Evolutionary conservation across 2,888 invertebrate species (phyloP).

Genomic region (Epinotia brunnichana): DNA sequence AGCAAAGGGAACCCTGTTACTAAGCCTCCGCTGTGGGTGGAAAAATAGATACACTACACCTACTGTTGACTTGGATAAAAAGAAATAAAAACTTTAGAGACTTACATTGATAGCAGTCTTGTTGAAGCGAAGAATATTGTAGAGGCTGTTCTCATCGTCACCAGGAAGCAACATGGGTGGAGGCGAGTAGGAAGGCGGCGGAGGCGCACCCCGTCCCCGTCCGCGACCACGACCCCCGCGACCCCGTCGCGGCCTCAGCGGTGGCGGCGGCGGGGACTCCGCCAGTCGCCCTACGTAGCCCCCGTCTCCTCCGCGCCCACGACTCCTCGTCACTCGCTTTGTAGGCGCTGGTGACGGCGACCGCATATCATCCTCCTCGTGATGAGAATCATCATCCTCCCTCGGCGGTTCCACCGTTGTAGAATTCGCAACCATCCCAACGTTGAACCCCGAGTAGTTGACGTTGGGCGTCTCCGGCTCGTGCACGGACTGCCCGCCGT

Average conservation of each 20-base stretch:
- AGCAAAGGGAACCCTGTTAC: no score
- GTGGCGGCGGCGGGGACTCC: constrained; percentile 79
- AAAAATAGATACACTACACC: no score
- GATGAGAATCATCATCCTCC: constrained; percentile 70
- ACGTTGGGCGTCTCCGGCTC: constrained; percentile 80
- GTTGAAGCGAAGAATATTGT: constrained; percentile 92
- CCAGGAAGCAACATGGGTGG: constrained; percentile 79
- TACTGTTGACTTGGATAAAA: no score
- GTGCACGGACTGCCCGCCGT: constrained; percentile 78
- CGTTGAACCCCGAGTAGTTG: constrained; percentile 74
- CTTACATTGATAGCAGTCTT: constrained; percentile 90
- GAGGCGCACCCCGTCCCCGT: constrained; percentile 74
- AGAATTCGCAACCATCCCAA: constrained; percentile 66
- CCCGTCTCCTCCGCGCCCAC: constrained; percentile 81
- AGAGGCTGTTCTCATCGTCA: constrained; percentile 93
- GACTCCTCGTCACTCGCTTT: constrained; percentile 86
- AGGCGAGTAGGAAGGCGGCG: constrained; percentile 79
- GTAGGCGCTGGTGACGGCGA: constrained; percentile 84
- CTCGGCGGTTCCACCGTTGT: constrained; percentile 66
- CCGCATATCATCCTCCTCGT: constrained; percentile 73
- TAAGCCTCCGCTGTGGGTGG: no score
- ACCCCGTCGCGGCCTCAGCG: constrained; percentile 67
- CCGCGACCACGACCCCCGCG: constrained; percentile 73
- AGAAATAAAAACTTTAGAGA: not conserved
- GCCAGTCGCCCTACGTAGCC: constrained; percentile 78